Evolutionary conservation across 2,888 invertebrate genomes (phyloP).

Genomic region (Linyphia triangularis): DNA sequence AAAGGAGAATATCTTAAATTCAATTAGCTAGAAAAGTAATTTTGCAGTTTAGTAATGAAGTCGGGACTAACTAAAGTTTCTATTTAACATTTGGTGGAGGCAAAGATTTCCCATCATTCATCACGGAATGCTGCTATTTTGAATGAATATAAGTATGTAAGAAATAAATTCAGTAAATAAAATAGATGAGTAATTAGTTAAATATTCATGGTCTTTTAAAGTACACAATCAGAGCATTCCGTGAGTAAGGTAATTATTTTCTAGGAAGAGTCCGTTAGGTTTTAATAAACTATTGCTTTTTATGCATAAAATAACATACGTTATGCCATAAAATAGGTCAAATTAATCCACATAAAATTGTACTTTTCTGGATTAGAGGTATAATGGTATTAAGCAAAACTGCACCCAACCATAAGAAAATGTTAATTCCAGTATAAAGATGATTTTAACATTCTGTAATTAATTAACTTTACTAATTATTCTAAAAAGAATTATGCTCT

Average conservation of each 20-base stretch:
- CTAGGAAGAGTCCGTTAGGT: not conserved
- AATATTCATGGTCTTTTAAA: slow-evolving; percentile 40
- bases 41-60: not conserved
- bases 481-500: too few relatives aligned
- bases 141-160: slow-evolving; percentile 43
- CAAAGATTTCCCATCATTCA: slow-evolving; percentile 36
- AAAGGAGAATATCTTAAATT: not conserved
- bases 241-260: slow-evolving; percentile 47
- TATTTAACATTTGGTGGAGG: slow-evolving; percentile 32
- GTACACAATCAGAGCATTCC: slow-evolving; percentile 44
- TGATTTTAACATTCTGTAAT: too few relatives aligned
- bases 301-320: too few relatives aligned
- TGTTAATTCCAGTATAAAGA: too few relatives aligned
- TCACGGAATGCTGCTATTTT: slow-evolving; percentile 57
- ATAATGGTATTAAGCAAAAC: too few relatives aligned
- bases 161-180: slow-evolving; percentile 40
- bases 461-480: too few relatives aligned
- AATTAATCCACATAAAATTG: too few relatives aligned
- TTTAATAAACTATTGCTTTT: slow-evolving; percentile 8
- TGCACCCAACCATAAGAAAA: too few relatives aligned
- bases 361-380: too few relatives aligned
- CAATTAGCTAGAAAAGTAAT: not conserved
- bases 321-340: too few relatives aligned
- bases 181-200: slow-evolving; percentile 49
- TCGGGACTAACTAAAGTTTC: slow-evolving; percentile 7